Conservation (phyloP, 2,113 vertebrate species). For the Pionites leucogaster region DNA sequence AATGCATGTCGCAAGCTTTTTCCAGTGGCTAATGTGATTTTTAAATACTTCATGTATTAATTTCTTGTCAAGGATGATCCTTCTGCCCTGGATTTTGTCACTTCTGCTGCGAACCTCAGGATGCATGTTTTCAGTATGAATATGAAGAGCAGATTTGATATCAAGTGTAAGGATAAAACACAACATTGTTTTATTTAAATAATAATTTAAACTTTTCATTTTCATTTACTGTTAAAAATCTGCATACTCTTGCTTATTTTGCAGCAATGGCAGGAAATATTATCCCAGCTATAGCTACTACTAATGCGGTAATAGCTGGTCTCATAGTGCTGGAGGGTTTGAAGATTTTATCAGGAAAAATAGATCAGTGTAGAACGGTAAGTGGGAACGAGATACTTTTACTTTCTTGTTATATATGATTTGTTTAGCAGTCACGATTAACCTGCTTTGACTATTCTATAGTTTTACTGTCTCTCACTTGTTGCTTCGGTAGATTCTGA, state of each 20-base stretch:
- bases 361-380: slow-evolving; percentile 94
- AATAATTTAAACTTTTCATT: neutral
- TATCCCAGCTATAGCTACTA: slow-evolving; percentile 98
- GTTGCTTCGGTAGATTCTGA: neutral
- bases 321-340: slow-evolving; percentile 93
- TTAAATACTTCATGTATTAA: neutral
- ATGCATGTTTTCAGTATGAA: slow-evolving; percentile 99
- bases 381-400: slow-evolving; percentile 44
- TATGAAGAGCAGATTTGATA: slow-evolving; percentile 97
- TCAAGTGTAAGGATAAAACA: slow-evolving; percentile 89
- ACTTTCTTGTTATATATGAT: neutral
- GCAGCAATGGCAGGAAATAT: slow-evolving; percentile 99
- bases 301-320: slow-evolving; percentile 95
- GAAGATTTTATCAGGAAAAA: slow-evolving; percentile 91
- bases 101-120: slow-evolving; percentile 92
- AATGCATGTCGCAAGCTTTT: neutral
- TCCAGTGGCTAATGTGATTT: neutral
- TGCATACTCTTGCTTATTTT: slow-evolving; percentile 27
- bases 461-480: neutral
- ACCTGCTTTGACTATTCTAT: neutral
- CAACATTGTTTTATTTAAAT: neutral
- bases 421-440: neutral
- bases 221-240: neutral
- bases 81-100: slow-evolving; percentile 97
- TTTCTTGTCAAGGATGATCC: slow-evolving; percentile 89